phyloP scores from a whole-genome alignment of 2,888 invertebrate species.

The Bruchidius siliquastri region DNA sequence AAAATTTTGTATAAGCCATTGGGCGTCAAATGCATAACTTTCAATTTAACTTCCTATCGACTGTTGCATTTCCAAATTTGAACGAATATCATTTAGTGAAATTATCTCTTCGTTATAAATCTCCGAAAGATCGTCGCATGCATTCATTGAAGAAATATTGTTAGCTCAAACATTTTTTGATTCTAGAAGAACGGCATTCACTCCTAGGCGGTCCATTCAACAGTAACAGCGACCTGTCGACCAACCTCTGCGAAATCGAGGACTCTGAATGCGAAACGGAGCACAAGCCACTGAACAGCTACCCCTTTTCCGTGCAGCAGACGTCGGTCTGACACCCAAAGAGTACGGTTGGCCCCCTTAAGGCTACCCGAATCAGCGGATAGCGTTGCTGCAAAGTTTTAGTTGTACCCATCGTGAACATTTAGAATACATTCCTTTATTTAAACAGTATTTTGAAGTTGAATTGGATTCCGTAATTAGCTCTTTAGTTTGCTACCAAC shows the following conservation, averaged over 20 bases:
- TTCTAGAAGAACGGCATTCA: constrained; percentile 67
- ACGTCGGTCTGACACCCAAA: constrained; percentile 43
- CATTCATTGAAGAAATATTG: too few species aligned
- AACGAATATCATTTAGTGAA: too few species aligned
- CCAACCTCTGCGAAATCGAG: constrained; percentile 88
- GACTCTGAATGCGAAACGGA: constrained; percentile 72
- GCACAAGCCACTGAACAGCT: constrained; percentile 46
- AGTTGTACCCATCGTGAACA: not conserved
- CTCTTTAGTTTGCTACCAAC: too few species aligned
- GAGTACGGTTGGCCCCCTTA: not conserved
- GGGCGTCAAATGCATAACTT: too few species aligned
- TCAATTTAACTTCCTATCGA: too few species aligned
- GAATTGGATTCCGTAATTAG: too few species aligned
- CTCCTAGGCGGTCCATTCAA: constrained; percentile 58
- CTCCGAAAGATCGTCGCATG: too few species aligned
- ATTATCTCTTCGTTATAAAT: too few species aligned
- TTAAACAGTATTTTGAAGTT: not conserved
- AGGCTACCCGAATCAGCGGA: not conserved
- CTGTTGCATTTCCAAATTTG: too few species aligned
- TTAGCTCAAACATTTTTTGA: not conserved
- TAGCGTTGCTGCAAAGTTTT: not conserved
- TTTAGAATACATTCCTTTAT: not conserved
- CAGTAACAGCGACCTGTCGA: constrained; percentile 83
- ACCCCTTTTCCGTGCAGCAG: constrained; percentile 41
- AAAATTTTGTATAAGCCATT: too few species aligned